Base-by-base conservation (phyloP, 2,113 vertebrate species). In the Tricholaema leucomelas region DNA sequence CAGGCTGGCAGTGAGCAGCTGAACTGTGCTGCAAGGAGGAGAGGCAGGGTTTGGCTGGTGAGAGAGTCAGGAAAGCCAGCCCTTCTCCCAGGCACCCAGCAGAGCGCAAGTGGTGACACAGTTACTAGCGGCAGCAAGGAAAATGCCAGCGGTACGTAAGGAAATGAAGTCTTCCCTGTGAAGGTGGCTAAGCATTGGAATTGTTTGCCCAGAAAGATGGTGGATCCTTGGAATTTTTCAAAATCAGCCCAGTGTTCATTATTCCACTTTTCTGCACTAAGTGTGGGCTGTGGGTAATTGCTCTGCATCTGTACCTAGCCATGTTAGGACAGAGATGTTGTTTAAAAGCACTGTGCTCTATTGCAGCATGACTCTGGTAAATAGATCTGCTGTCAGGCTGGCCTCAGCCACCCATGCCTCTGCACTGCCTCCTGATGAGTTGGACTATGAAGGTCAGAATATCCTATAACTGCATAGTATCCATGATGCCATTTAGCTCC, bases 191-290 rank as follows among this genome's bases (percentile, higher is more conserved):
- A 89, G 17, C n/a, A n/a, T 5, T 23, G 64, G n/a, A 70, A 24
- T 12, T 9, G 8, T 71, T 85, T 72, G 12, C 31, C 42, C n/a
- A 33, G 67, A 36, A 48, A n/a, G 14, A 20, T 8, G 24, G 4
- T 28, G 12, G 15, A 21, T 58, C 40, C 28, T 18, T 38, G 44
- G 55, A 81, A 50, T 28, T n/a, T 16, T 73, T 50, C 55, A 33
- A 27, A 2, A 58, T 61, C 2, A 33, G n/a, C 4, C 8, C 0
- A 0, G 13, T 8, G 8, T 17, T 40, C 0, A 0, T 35, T 67
- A 72, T 31, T 48, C 38, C 38, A 4, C 10, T 30, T 76, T 66
- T 65, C 59, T 14, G 17, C 35, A 24, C 48, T 5, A 46, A 27
- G 15, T 1, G 35, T 54, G 42, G 21, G 28, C 28, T 30, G 5